These are phyloP conservation scores for Salvelinus sp. DNA, from an alignment of 2,113 vertebrate species.

Conservation along the genomic window DNA sequence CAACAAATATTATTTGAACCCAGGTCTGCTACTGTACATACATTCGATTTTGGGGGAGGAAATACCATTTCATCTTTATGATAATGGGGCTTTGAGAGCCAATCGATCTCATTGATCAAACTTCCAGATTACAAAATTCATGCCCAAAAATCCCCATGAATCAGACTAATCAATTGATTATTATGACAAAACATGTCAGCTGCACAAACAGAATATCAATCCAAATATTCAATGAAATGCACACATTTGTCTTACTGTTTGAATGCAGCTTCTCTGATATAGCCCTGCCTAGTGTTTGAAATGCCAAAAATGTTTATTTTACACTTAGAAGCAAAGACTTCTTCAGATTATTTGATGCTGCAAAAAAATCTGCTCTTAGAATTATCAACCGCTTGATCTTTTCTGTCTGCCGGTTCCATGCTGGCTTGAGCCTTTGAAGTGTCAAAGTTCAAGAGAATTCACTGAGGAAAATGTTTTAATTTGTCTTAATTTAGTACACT, in stretches of 20 bases:
- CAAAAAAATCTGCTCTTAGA: background rate
- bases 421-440: background rate
- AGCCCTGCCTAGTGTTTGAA: background rate
- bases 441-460: background rate
- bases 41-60: no score
- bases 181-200: background rate
- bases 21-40: no score
- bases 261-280: background rate
- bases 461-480: background rate
- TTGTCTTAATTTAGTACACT: background rate
- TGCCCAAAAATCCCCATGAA: background rate
- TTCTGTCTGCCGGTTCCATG: background rate
- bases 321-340: background rate
- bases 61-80: background rate
- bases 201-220: background rate
- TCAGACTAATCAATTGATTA: background rate
- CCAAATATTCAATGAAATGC: background rate
- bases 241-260: background rate
- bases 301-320: background rate
- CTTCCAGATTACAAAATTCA: background rate
- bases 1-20: no score
- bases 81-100: background rate
- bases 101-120: background rate
- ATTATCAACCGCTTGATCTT: slow-evolving; percentile 11
- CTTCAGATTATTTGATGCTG: background rate